These are phyloP conservation scores for Cyclina sinensis DNA, from an alignment of 1,140 invertebrate genomes.

Conservation along the genomic window DNA sequence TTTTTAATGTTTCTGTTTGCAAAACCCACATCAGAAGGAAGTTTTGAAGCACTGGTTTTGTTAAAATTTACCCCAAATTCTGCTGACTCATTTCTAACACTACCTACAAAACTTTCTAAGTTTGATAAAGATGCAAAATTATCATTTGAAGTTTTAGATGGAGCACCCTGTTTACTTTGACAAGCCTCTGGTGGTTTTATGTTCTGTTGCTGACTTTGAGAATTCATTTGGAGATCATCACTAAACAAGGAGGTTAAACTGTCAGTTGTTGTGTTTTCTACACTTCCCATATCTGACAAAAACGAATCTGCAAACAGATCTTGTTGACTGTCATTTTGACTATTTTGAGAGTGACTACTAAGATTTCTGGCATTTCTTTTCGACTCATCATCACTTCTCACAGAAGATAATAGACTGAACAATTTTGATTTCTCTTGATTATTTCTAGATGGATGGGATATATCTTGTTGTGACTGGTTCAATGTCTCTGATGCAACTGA, in stretches of 20 bases:
- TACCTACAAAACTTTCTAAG: constrained; percentile 63
- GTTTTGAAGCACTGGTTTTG: constrained; percentile 8
- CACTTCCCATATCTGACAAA: constrained; percentile 22
- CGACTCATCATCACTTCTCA: neutral
- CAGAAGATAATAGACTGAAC: constrained; percentile 32
- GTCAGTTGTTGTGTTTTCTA: constrained; percentile 24
- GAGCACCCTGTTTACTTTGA: neutral
- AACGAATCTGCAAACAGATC: constrained; percentile 64
- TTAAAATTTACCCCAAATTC: constrained; percentile 66
- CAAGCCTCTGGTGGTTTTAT: neutral
- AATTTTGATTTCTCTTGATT: constrained; percentile 29
- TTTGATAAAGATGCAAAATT: constrained; percentile 52
- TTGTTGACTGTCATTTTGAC: constrained; percentile 58
- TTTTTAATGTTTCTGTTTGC: neutral
- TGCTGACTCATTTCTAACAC: constrained; percentile 59
- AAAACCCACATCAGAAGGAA: neutral
- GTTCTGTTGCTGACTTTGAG: neutral
- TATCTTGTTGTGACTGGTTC: neutral
- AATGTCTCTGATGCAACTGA: constrained; percentile 41
- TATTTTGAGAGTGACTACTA: neutral
- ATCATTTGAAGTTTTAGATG: neutral
- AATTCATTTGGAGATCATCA: constrained; percentile 16
- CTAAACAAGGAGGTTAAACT: constrained; percentile 52
- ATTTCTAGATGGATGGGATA: neutral
- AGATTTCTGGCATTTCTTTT: neutral